Conservation (phyloP, 2,888 invertebrate genomes). For the Deilephila elpenor region DNA sequence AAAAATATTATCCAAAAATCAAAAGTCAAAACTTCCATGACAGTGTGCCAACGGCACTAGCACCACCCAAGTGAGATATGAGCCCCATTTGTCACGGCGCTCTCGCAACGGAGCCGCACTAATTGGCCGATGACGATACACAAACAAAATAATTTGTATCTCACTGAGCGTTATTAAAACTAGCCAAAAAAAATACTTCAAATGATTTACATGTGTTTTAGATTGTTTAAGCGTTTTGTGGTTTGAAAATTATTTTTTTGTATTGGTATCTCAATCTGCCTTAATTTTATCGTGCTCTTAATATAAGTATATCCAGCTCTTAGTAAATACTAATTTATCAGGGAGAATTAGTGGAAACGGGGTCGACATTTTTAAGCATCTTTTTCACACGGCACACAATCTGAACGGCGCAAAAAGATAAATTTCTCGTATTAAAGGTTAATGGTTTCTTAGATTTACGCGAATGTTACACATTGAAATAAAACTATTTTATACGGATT, state of each 20-base stretch:
- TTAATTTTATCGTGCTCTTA: no score
- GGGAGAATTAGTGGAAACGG: no score
- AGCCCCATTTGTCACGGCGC: conserved; percentile 40
- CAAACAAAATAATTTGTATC: conserved; percentile 21
- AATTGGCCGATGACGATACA: conserved; percentile 42
- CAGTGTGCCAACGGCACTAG: not conserved
- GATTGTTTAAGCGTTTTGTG: not conserved
- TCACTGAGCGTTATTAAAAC: conserved; percentile 15
- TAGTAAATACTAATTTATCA: no score
- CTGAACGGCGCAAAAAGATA: no score
- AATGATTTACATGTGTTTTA: conserved; percentile 1
- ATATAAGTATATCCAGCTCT: no score
- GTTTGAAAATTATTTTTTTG: not conserved
- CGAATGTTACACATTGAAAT: no score
- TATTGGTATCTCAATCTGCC: no score
- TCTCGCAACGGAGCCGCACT: conserved; percentile 41
- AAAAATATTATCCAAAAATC: not conserved
- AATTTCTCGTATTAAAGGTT: no score
- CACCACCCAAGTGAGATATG: conserved; percentile 43
- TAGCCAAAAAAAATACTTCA: conserved; percentile 2
- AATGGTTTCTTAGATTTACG: no score
- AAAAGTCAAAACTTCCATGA: conserved; percentile 14
- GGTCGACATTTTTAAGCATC: no score
- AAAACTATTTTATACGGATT: no score
- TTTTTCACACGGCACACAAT: no score